phyloP scores from a whole-genome alignment of 30 jellyfish, hydroid and myxozoan genomes.

The Hydractinia echinata region DNA sequence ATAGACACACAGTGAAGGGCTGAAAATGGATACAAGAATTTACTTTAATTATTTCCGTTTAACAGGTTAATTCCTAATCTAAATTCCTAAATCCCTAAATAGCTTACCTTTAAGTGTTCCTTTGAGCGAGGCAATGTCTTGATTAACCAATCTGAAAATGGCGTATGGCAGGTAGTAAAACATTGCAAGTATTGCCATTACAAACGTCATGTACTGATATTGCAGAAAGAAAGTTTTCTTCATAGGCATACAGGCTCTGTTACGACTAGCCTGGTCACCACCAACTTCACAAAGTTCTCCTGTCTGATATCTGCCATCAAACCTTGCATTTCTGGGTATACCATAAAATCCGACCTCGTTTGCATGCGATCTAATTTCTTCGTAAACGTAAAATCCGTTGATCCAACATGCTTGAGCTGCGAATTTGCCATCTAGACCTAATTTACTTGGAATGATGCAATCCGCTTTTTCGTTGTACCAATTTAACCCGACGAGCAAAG shows the following conservation, averaged over 20 bases:
- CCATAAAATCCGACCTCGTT: conserved; percentile 29
- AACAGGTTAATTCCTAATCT: no score
- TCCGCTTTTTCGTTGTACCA: conserved; percentile 20
- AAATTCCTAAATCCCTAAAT: background rate
- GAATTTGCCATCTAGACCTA: conserved; percentile 18
- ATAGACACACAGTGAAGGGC: no score
- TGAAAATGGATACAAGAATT: no score
- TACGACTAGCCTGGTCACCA: background rate
- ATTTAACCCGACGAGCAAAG: conserved; percentile 22
- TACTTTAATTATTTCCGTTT: no score
- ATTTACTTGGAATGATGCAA: conserved; percentile 15
- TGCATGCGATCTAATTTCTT: conserved; percentile 25
- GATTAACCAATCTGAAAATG: conserved; percentile 18
- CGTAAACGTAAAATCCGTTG: conserved; percentile 31
- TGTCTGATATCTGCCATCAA: background rate
- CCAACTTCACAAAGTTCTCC: background rate
- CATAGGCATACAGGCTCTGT: conserved; percentile 19
- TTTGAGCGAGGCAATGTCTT: conserved; percentile 27
- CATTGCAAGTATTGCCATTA: conserved; percentile 32
- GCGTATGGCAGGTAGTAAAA: conserved; percentile 18
- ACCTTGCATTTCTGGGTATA: conserved; percentile 9
- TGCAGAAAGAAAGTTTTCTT: conserved; percentile 19
- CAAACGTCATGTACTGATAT: conserved; percentile 22
- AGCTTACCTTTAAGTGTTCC: conserved; percentile 9
- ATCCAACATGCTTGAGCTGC: conserved; percentile 31